Base-by-base conservation (phyloP, 1,140 invertebrate species). In the Pseudoatta argentina region DNA sequence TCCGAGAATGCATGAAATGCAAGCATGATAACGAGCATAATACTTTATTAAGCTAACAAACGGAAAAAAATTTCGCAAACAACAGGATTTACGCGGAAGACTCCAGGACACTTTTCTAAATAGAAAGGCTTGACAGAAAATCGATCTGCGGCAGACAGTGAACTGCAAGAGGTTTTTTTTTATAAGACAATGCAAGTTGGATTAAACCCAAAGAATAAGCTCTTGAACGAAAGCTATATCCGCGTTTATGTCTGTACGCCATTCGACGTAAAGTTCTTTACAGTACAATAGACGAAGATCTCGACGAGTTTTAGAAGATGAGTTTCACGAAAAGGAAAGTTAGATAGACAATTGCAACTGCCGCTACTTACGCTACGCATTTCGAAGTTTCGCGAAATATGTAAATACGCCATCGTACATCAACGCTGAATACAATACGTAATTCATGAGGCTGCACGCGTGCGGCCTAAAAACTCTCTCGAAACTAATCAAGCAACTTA, bases 201-300 rank as follows among this genome's bases (percentile, higher is more conserved):
- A 87, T 87, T 82, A 87, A 82, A 48, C 57, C n/a, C 77, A 64
- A 86, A 86, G 85, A 73, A 73, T 66, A 72, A 86, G 83, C 66
- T 48, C 79, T 39, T 53, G 59, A 53, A 55, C n/a, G 72, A 44
- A 83, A 24, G 39, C 44, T 78, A 7, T 66, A 64, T 78, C 48
- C 27, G 59, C n/a, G 51, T 61, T 66, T 77, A 85, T 66, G 63
- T 85, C 63, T 21, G 21, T 30, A 57, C 30, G 44, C 24, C 21
- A 73, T 48, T 64, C 82, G 73, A 85, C 76, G 39, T 77, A 73
- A 73, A 83, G 67, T 73, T 83, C 67, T 83, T 61, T 21, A 61
- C 53, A 73, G 39, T 55, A 73, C 79, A 82, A 82, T 82, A 69
- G 78, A 63, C 39, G 24, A 48, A 51, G 18, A 44, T 30, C 59